Percentiles rank a stretch among this genome's conserved stretches.
phyloP scores from a whole-genome alignment of 2,888 invertebrate species.

The Tholera decimalis region DNA sequence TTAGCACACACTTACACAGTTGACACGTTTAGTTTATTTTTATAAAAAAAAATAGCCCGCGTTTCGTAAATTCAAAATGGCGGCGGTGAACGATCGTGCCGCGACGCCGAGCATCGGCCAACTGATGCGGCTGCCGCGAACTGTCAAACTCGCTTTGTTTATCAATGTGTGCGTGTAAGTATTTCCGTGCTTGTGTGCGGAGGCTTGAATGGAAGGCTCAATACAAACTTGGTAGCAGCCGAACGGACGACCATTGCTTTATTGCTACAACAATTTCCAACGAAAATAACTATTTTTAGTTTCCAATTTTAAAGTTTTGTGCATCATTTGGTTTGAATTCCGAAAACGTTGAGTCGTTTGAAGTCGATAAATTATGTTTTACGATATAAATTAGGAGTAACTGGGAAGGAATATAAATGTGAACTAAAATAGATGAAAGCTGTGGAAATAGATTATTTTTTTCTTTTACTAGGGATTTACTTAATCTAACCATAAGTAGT shows the following conservation, averaged over 20 bases:
- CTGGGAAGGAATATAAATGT: conserved; percentile 20
- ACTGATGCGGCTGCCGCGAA: conserved; percentile 84
- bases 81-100: conserved; percentile 80
- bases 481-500: conserved; percentile 3
- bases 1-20: conserved; percentile 77
- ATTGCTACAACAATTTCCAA: conserved; percentile 54
- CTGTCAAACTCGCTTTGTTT: conserved; percentile 88
- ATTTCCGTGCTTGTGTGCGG: conserved; percentile 61
- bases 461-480: conserved; percentile 1
- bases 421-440: conserved; percentile 39
- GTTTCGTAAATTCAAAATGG: conserved; percentile 82
- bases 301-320: conserved; percentile 41
- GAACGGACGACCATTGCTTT: conserved; percentile 60
- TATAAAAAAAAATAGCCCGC: conserved; percentile 79
- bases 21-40: conserved; percentile 86
- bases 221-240: conserved; percentile 66
- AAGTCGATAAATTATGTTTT: conserved; percentile 50
- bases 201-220: conserved; percentile 84
- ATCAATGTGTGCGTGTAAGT: conserved; percentile 70
- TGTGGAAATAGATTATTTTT: conserved; percentile 32
- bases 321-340: conserved; percentile 48
- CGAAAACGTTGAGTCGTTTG: conserved; percentile 48
- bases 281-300: conserved; percentile 51
- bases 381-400: conserved; percentile 44
- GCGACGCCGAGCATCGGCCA: conserved; percentile 89